Evolutionary conservation across 2,113 vertebrate species (phyloP).

Genomic region (Drymodes brunneopygia): DNA sequence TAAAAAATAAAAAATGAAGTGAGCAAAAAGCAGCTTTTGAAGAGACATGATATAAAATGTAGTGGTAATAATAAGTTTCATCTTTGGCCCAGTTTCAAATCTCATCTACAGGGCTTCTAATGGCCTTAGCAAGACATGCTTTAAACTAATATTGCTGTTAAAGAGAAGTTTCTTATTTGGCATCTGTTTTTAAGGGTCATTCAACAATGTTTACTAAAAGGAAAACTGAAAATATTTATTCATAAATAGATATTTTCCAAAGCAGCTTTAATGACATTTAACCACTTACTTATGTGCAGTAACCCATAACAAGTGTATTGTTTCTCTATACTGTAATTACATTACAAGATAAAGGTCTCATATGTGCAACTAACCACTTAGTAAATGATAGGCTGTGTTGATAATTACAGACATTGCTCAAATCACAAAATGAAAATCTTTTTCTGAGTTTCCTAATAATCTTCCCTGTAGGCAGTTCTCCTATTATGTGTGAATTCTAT

Average conservation of each 20-base stretch:
- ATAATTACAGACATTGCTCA: conserved; percentile 47
- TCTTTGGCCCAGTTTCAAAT: not conserved
- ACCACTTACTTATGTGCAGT: not conserved
- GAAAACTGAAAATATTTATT: conserved; percentile 17
- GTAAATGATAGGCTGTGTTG: conserved; percentile 37
- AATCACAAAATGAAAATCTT: conserved; percentile 47
- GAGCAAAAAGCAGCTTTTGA: not conserved
- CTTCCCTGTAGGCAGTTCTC: conserved; percentile 18
- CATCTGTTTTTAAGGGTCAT: not conserved
- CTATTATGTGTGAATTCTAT: not conserved
- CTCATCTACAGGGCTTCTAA: not conserved
- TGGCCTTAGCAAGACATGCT: not conserved
- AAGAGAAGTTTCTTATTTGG: not conserved
- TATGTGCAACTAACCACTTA: conserved; percentile 25
- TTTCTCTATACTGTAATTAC: conserved; percentile 46
- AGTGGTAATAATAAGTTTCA: not conserved
- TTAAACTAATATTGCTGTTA: not conserved
- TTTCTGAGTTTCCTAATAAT: conserved; percentile 30
- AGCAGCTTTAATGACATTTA: conserved; percentile 5
- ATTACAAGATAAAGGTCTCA: conserved; percentile 33
- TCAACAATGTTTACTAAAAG: not conserved
- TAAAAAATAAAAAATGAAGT: not conserved
- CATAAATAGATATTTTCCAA: not conserved
- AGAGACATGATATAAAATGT: not conserved
- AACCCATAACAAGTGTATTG: not conserved